Base-by-base conservation (phyloP, 1,140 invertebrate species). In the Drosophila ananassae region DNA sequence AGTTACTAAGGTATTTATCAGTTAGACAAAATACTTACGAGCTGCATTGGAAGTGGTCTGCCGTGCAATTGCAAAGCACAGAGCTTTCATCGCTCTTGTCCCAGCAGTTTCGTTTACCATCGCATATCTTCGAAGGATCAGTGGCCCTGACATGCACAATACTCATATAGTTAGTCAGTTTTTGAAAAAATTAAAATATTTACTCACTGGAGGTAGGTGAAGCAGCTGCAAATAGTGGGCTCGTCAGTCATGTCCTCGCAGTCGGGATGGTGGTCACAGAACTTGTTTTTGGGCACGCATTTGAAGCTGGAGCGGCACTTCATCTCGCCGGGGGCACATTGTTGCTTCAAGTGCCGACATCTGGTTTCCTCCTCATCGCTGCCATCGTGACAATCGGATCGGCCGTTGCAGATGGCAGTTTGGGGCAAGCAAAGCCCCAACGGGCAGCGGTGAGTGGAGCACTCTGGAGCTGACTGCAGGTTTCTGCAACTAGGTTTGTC, bases 51-150 rank as follows among this genome's bases (percentile, higher is more conserved):
- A 93, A 94, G 39, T 91, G 92, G 6, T 87, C 74, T 1, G 90
- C 89, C 12, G 92, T 93, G 87, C 96, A 96, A 13, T 92, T 91
- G 76, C 96, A 97, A 4, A 93, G 91, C 32, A 92, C 85, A 0
- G 94, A 93, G 61, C 94, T 93, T 91, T 98, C 97, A 89, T 98
- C 97, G 28, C 93, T 94, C 78, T 95, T 95, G 85, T 98, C 97
- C 46, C 93, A 92, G 84, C 97, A 98, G 87, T 98, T 95, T 24
- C 95, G 92, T 4, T 95, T 92, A 7, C 96, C 96, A 91, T 98
- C 96, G 89, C 97, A 98, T 28, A 97, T 92, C 58, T 94, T 93
- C 3, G 93, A 92, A 7, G 95, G 94, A 68, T 93, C 90, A 0
- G 95, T 94, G 10, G 95, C 89, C 51, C 91, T 92, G 17, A 10